These are phyloP conservation scores for Athetis lepigone DNA, from an alignment of 2,888 invertebrate genomes.

Conservation along the genomic window DNA sequence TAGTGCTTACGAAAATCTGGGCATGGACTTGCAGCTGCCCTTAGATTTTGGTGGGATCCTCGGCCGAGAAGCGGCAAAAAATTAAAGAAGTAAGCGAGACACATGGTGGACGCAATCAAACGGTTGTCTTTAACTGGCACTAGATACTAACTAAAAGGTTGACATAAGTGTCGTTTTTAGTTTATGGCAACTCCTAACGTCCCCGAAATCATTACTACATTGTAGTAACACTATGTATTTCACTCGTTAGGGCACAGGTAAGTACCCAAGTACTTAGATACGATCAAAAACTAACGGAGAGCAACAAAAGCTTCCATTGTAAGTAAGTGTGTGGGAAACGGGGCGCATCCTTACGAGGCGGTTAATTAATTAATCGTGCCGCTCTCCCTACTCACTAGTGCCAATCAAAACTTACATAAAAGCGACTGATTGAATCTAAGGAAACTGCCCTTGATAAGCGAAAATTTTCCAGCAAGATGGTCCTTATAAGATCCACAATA, in stretches of 20 bases:
- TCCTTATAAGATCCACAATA: neutral
- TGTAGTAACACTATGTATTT: neutral
- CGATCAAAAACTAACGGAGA: constrained; percentile 24
- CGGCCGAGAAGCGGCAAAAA: too few species aligned
- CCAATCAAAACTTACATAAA: constrained; percentile 6
- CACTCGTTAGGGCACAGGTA: neutral
- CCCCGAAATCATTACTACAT: neutral
- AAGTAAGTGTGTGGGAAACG: constrained; percentile 43
- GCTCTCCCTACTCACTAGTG: constrained; percentile 24
- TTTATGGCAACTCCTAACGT: neutral
- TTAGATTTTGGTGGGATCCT: too few species aligned
- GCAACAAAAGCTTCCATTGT: constrained; percentile 40
- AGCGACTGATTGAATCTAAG: neutral
- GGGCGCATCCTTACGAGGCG: constrained; percentile 48
- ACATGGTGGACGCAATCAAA: too few species aligned
- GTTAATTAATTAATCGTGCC: constrained; percentile 50
- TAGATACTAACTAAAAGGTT: too few species aligned
- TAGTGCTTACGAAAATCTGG: too few species aligned
- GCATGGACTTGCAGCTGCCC: too few species aligned
- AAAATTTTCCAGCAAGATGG: neutral
- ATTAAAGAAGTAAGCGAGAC: too few species aligned
- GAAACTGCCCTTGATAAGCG: neutral
- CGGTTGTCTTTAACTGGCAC: too few species aligned
- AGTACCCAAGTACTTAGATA: constrained; percentile 18
- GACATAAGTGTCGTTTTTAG: too few species aligned